Base-by-base conservation (phyloP, 2,797 vertebrate species). In the Mormyrus proboscirostris region DNA sequence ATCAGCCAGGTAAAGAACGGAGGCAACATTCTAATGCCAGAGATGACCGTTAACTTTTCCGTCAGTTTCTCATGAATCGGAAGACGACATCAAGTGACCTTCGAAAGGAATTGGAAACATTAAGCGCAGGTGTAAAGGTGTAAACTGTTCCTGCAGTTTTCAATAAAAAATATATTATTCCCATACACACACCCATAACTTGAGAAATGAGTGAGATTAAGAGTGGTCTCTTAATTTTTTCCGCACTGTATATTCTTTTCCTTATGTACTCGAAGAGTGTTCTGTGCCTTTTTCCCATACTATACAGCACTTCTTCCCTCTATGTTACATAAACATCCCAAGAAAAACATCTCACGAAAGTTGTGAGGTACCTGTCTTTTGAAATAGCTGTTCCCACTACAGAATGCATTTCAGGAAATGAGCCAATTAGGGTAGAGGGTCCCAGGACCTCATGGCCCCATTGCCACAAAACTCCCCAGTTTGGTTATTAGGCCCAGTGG, bases 341-440 rank as follows among this genome's bases (percentile, higher is more conserved):
- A 88, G 90, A n/a, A 33, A 93, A 89, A 59, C 89, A 59, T 51
- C 29, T 47, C 86, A 38, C 87, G 90, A n/a, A 88, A 53, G 22
- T 85, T 33, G 57, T 33, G 16, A 9, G 25, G 22, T 57, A 47
- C 41, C 76, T 83, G 73, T 53, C 88, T 79, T 14, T 25, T 53
- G 86, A 49, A 41, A 50, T 22, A 41, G 41, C 50, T 25, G 73
- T 76, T 69, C 87, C 87, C 41, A 22, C 41, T 65, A 44, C 10
- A 51, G 44, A 51, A 38, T 50, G n/a, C 25, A 25, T 76, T 50
- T 10, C 73, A 90, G 89, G 89, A 93, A 94, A 93, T 93, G 89
- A 93, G 38, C 90, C 41, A 91, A 91, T 92, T 91, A 87, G 76
- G n/a, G 38, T 44, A 51, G 59, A 25, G 53, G 89, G 87, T 88